These are phyloP conservation scores for Myotis yumanensis DNA, from an alignment of 2,113 vertebrate genomes.

Conservation along the genomic window DNA sequence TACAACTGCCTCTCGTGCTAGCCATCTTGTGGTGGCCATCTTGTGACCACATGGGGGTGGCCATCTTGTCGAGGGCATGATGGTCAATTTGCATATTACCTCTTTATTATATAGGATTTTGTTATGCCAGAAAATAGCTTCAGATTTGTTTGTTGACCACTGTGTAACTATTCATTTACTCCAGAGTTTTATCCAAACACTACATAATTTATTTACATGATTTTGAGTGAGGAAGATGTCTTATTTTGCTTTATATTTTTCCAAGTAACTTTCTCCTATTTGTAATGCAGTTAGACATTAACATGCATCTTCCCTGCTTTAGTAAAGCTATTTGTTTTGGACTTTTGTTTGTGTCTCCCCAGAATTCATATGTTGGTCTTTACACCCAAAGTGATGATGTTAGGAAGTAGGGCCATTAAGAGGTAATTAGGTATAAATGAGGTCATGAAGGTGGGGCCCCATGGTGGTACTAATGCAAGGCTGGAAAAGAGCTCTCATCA, in stretches of 20 bases:
- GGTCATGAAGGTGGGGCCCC: rapidly evolving
- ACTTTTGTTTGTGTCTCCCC: not conserved
- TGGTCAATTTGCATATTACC: no score
- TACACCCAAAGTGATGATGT: not conserved
- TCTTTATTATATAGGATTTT: not conserved
- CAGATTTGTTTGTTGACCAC: not conserved
- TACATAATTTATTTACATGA: not conserved
- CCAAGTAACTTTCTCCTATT: not conserved
- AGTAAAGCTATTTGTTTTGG: not conserved
- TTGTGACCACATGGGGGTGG: no score
- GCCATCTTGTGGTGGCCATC: no score
- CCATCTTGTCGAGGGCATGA: no score
- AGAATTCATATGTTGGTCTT: not conserved
- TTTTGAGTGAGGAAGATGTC: not conserved
- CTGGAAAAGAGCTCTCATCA: not conserved
- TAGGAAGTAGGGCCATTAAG: not conserved
- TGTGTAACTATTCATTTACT: not conserved
- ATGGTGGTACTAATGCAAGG: not conserved
- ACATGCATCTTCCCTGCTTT: not conserved
- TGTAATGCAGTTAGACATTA: not conserved
- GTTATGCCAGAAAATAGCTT: not conserved
- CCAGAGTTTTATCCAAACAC: not conserved
- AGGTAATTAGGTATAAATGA: not conserved
- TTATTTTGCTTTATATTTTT: not conserved
- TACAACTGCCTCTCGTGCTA: no score